Percentiles rank a stretch among this genome's conserved stretches.
Conservation (phyloP, 2,797 vertebrate genomes). For the Triplophysa bombifrons region DNA sequence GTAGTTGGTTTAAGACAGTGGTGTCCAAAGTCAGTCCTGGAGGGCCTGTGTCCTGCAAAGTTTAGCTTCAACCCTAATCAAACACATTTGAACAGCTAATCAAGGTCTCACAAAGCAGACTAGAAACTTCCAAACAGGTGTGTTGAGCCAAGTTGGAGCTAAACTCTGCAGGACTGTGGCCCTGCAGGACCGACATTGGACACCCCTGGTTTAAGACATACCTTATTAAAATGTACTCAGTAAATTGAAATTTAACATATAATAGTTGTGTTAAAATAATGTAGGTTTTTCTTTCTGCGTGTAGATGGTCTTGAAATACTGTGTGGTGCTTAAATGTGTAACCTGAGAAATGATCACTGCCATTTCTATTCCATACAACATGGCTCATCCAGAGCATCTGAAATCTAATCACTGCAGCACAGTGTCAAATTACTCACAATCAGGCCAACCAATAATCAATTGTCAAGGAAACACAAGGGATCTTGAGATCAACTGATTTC, state of each 20-base stretch:
- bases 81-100: too few species aligned
- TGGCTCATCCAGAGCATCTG: not conserved
- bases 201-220: not conserved
- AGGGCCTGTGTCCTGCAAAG: too few species aligned
- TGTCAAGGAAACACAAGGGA: slow-evolving; percentile 27
- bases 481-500: slow-evolving; percentile 12
- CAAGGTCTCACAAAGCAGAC: too few species aligned
- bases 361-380: not conserved
- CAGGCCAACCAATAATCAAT: slow-evolving; percentile 25
- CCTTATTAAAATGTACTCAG: not conserved
- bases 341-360: not conserved
- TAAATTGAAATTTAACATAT: not conserved
- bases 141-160: too few species aligned
- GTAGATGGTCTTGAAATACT: not conserved
- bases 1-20: not conserved
- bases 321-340: not conserved
- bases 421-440: slow-evolving; percentile 12
- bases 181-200: too few species aligned
- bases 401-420: slow-evolving; percentile 31
- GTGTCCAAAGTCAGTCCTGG: too few species aligned
- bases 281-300: not conserved
- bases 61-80: too few species aligned
- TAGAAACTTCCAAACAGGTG: too few species aligned
- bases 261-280: too few species aligned
- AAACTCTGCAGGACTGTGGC: too few species aligned